Conservation (phyloP, 2,888 invertebrate species). For the Spodoptera picta region DNA sequence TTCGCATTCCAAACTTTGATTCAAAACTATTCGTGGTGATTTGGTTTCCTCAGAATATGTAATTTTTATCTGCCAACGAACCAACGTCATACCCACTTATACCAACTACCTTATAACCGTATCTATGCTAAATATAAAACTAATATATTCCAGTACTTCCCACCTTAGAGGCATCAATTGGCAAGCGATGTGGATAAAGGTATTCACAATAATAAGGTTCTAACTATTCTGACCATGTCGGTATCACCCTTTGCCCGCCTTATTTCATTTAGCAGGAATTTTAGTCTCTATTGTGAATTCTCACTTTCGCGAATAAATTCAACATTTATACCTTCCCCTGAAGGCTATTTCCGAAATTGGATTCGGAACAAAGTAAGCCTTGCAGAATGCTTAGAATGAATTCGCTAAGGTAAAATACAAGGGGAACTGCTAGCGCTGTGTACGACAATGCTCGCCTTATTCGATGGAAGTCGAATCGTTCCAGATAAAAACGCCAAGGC, state of each 20-base stretch:
- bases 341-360: slow-evolving; percentile 55
- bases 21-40: neutral
- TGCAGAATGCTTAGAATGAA: slow-evolving; percentile 49
- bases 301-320: slow-evolving; percentile 49
- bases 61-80: neutral
- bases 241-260: slow-evolving; percentile 35
- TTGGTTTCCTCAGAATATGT: neutral
- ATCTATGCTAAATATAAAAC: slow-evolving; percentile 17
- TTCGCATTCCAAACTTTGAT: neutral
- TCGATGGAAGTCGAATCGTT: slow-evolving; percentile 49
- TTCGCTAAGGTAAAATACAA: slow-evolving; percentile 53
- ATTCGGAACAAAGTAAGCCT: slow-evolving; percentile 55
- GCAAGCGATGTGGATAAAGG: slow-evolving; percentile 14
- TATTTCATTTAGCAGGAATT: slow-evolving; percentile 46
- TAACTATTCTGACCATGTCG: slow-evolving; percentile 43
- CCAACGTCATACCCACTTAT: neutral
- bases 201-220: slow-evolving; percentile 34
- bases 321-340: slow-evolving; percentile 40
- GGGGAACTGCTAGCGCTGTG: slow-evolving; percentile 38
- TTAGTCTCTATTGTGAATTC: slow-evolving; percentile 43
- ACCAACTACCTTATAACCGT: neutral
- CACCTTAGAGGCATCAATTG: slow-evolving; percentile 11
- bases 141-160: slow-evolving; percentile 28
- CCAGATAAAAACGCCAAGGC: slow-evolving; percentile 49
- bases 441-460: slow-evolving; percentile 48